These are phyloP conservation scores for Melanotaenia trifasciata DNA, from an alignment of 2,797 vertebrate genomes.

Conservation along the genomic window DNA sequence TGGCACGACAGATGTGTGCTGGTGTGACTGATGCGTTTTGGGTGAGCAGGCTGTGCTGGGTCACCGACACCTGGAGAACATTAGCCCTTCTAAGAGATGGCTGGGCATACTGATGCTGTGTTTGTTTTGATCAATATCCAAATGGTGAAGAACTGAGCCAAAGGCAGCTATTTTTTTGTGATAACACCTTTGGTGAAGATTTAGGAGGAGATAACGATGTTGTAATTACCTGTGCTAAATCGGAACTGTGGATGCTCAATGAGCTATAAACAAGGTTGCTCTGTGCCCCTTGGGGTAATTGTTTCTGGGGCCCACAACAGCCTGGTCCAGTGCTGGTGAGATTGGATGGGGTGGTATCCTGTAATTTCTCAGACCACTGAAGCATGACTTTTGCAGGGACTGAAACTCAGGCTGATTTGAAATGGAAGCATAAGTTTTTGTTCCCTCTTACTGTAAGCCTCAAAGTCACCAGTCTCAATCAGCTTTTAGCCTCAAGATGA, in stretches of 20 bases:
- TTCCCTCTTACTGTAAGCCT: conserved; percentile 65
- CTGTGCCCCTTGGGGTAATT: conserved; percentile 77
- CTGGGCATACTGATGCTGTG: conserved; percentile 55
- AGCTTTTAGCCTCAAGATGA: conserved; percentile 61
- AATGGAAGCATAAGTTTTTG: conserved; percentile 78
- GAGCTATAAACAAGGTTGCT: conserved; percentile 81
- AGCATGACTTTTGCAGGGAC: conserved; percentile 72
- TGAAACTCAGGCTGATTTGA: conserved; percentile 70
- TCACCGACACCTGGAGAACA: conserved; percentile 72
- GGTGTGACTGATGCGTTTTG: conserved; percentile 78
- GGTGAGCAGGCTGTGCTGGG: conserved; percentile 66
- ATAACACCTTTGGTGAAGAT: conserved; percentile 64
- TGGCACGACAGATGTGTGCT: conserved; percentile 72
- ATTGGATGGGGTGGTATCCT: conserved; percentile 79
- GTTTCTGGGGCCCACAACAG: conserved; percentile 76
- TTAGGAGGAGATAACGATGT: conserved; percentile 69
- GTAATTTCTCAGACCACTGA: conserved; percentile 82
- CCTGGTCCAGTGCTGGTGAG: conserved; percentile 73
- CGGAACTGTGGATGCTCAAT: conserved; percentile 77
- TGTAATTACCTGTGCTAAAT: conserved; percentile 77
- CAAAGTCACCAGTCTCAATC: conserved; percentile 69
- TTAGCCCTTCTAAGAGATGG: conserved; percentile 57
- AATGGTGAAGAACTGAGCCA: conserved; percentile 54
- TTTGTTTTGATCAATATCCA: conserved; percentile 64
- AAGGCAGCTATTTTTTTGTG: conserved; percentile 46